Base-by-base conservation (phyloP, 1,140 invertebrate species). In the Homalodisca vitripennis region DNA sequence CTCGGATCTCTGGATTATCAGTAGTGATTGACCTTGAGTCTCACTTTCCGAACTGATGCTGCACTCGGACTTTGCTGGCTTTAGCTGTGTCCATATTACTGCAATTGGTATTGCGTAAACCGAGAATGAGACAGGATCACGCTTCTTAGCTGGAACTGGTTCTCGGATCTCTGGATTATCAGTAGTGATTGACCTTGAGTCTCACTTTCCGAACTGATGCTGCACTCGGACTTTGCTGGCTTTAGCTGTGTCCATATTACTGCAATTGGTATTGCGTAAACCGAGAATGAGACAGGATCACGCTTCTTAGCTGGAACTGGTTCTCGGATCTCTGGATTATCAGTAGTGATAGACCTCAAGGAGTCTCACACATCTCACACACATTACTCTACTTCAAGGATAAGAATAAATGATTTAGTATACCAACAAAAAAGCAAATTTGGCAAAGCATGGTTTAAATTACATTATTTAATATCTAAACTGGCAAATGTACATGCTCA, bases 61-160 rank as follows among this genome's bases (percentile, higher is more conserved):
- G n/a, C n/a, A n/a, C n/a, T n/a, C n/a, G n/a, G n/a, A n/a, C n/a
- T n/a, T n/a, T n/a, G n/a, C n/a, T n/a, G n/a, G n/a, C n/a, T n/a
- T n/a, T n/a, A n/a, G n/a, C n/a, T n/a, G n/a, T n/a, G n/a, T n/a
- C n/a, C n/a, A n/a, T n/a, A n/a, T n/a, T n/a, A n/a, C n/a, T n/a
- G n/a, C n/a, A n/a, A n/a, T n/a, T n/a, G n/a, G n/a, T 26, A 29
- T 60, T 60, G 55, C 55, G 55, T 60, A 60, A 60, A 60, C 55
- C 26, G 24, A 27, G 20, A 22, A 6, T 17, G 17, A 41, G 34
- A 41, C 6, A 41, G 34, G 34, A 41, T 41, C 34, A 41, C 34
- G 34, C 34, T 41, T 41, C 6, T 17, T 41, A n/a, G n/a, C 34
- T 41, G 17, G 34, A 41, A 41, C 34, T 41, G 34, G 34, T 41